phyloP scores from a whole-genome alignment of 2,888 invertebrate genomes.

The Acholoe squamosa region DNA sequence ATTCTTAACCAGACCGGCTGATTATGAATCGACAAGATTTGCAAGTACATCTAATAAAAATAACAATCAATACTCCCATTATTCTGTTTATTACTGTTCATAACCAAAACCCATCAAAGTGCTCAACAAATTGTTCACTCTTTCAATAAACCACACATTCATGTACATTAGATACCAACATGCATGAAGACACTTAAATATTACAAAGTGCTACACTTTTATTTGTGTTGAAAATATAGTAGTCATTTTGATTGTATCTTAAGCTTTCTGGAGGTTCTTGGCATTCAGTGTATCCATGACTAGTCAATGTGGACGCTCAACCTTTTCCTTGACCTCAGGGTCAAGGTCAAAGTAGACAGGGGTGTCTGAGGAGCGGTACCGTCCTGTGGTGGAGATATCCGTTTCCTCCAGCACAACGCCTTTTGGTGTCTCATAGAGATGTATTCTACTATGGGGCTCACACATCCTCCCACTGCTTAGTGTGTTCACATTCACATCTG shows the following conservation, averaged over 20 bases:
- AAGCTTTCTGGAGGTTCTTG: background rate
- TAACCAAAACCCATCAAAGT: too few relatives aligned
- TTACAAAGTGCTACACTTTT: background rate
- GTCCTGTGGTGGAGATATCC: background rate
- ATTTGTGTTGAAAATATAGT: too few relatives aligned
- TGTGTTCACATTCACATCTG: constrained; percentile 11
- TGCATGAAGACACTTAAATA: background rate
- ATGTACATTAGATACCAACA: background rate
- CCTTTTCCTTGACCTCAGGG: constrained; percentile 56
- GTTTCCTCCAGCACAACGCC: constrained; percentile 44
- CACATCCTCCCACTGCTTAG: constrained; percentile 19
- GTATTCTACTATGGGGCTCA: constrained; percentile 13
- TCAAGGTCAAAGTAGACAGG: constrained; percentile 64
- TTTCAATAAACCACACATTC: background rate
- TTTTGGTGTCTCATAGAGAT: constrained; percentile 52
- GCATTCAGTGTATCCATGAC: background rate
- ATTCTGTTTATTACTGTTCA: too few relatives aligned
- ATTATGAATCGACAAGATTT: background rate
- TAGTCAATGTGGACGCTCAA: constrained; percentile 54
- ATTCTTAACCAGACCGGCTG: background rate
- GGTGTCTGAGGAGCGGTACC: constrained; percentile 38
- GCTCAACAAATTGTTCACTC: background rate
- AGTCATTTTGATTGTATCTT: background rate
- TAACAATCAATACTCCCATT: too few relatives aligned
- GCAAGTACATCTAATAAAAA: too few relatives aligned